Evolutionary conservation across 1,140 invertebrate species (phyloP).

Genomic region (Caerostris extrusa): DNA sequence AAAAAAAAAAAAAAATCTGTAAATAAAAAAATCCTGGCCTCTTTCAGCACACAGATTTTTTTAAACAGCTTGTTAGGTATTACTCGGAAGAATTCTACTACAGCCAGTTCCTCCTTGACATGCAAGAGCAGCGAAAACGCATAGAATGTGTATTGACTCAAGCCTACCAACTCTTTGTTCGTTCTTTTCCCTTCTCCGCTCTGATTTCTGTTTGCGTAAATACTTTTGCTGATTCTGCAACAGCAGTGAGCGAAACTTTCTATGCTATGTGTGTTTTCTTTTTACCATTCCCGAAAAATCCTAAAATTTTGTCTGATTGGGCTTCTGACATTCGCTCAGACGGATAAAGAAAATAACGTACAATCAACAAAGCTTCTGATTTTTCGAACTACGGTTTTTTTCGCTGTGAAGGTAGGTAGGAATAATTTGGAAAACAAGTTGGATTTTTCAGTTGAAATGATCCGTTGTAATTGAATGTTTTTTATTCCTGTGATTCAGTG

Average conservation of each 20-base stretch:
- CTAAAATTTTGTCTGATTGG: conserved; percentile 33
- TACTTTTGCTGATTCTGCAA: conserved; percentile 61
- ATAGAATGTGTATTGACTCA: neutral
- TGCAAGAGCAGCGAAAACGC: conserved; percentile 38
- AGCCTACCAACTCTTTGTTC: conserved; percentile 17
- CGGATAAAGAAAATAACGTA: conserved; percentile 23
- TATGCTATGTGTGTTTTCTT: conserved; percentile 23
- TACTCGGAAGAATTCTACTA: neutral
- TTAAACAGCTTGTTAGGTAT: conserved; percentile 12
- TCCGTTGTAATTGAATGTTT: neutral
- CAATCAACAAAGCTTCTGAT: conserved; percentile 36
- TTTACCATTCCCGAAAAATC: neutral
- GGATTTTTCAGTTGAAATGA: neutral
- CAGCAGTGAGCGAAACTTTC: conserved; percentile 1
- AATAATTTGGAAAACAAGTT: neutral
- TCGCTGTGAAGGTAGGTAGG: neutral
- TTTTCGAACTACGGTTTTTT: neutral
- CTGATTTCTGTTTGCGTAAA: conserved; percentile 71
- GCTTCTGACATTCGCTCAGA: neutral
- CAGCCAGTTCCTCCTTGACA: conserved; percentile 22
- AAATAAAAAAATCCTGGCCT: neutral
- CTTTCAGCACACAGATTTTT: neutral
- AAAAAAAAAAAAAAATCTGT: neutral
- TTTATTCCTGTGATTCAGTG: neutral
- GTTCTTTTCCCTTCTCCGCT: conserved; percentile 5